Base-by-base conservation (phyloP, 1,140 invertebrate genomes). In the Drosophila teissieri region DNA sequence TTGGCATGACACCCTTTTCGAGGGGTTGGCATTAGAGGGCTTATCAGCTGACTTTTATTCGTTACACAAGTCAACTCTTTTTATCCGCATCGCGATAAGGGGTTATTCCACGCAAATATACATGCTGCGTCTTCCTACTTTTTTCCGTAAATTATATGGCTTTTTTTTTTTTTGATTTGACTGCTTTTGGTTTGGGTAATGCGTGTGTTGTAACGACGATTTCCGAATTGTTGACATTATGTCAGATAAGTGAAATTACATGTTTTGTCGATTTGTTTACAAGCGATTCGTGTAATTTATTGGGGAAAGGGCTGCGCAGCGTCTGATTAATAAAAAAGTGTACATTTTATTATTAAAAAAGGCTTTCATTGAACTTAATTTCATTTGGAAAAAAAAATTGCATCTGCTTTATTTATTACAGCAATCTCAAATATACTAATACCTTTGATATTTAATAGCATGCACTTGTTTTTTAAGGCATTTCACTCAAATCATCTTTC, bases 211-310 rank as follows among this genome's bases (percentile, higher is more conserved):
- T 68, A 57, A 60, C 69, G 51, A 72, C 60, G 53, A 52, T 73
- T 79, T 85, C 60, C 46, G 53, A 85, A 81, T 63, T 74, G 70
- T 54, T 76, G 81, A 85, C 85, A 90, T 85, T 81, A 81, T 85
- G 86, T 85, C 85, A 90, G 86, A 90, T 81, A 90, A 90, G 85
- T 90, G 81, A 76, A 90, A 90, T 85, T 90, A 85, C 81, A 90
- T 90, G 85, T 89, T 83, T 75, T 70, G 62, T 39, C 53, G 60
- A 84, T 76, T 84, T 80, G 67, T 73, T 80, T 57, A 77, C 76
- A 83, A 65, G 57, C 56, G 44, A 60, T 52, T 49, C 49, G 39
- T 24, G n/a, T 12, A 19, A 31, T 44, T 45, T 44, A 24, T 14
- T 65, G 2, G 8, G 10, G 7, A 17, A 17, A n/a, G 39, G 51